Percentiles rank a stretch among this genome's conserved stretches.
These are phyloP conservation scores for Mactromeris polynyma DNA, from an alignment of 2,888 invertebrate species.

Conservation along the genomic window DNA sequence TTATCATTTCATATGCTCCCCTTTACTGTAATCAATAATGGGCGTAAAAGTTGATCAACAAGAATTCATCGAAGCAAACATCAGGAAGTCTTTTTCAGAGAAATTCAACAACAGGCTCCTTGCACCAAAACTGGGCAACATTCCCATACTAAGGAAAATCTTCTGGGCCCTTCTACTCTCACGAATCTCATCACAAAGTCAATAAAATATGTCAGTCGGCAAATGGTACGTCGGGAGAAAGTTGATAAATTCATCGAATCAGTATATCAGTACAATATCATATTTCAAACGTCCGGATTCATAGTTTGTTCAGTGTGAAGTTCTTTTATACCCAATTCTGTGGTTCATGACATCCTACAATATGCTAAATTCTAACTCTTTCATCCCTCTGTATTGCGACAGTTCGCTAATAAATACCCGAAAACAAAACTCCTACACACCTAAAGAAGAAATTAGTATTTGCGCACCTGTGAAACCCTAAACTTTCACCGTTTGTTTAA, in stretches of 20 bases:
- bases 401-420: conserved; percentile 46
- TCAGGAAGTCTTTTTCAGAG: no score
- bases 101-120: not conserved
- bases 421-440: conserved; percentile 43
- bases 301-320: conserved; percentile 10
- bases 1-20: no score
- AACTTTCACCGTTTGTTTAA: conserved; percentile 65
- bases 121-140: not conserved
- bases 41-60: no score
- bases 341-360: conserved; percentile 26
- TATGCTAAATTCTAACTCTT: conserved; percentile 17
- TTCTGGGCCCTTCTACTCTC: not conserved
- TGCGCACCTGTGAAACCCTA: conserved; percentile 67
- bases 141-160: not conserved
- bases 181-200: conserved; percentile 8
- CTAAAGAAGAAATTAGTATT: conserved; percentile 64
- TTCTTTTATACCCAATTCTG: conserved; percentile 24
- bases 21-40: no score
- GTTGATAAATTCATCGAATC: conserved; percentile 31
- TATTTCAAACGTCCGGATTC: conserved; percentile 47
- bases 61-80: no score
- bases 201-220: conserved; percentile 12
- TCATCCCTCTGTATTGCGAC: conserved; percentile 33
- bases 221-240: conserved; percentile 29
- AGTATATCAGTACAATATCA: conserved; percentile 49